A percentile compares a stretch with the other conserved stretches of the same genome.
phyloP scores from a whole-genome alignment of 2,113 vertebrate species.

The Nesoenas mayeri region DNA sequence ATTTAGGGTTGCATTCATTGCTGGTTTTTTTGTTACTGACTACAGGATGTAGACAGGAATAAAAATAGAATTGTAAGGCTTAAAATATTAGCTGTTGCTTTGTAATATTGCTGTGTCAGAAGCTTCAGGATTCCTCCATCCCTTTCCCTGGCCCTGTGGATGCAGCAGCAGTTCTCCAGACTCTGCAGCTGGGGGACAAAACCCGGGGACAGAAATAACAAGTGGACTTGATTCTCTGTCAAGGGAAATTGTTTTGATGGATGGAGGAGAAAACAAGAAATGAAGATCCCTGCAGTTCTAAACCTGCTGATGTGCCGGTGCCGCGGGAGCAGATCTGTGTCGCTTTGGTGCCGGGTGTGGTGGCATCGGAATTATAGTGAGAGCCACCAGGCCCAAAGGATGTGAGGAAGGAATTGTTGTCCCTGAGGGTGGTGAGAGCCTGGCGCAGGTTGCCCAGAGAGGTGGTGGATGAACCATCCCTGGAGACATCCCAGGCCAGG shows the following conservation, averaged over 20 bases:
- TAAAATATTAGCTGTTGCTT: not conserved
- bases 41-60: not conserved
- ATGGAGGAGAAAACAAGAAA: not conserved
- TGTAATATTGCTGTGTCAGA: not conserved
- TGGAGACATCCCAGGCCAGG: too few relatives aligned
- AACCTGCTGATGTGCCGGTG: not conserved
- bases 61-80: not conserved
- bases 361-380: not conserved
- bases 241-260: not conserved
- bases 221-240: not conserved
- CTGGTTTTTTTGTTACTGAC: not conserved
- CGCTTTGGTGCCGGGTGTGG: not conserved
- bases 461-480: too few relatives aligned
- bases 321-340: not conserved
- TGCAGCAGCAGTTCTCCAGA: not conserved
- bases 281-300: not conserved
- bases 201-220: not conserved
- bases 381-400: not conserved
- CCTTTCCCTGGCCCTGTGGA: not conserved
- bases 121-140: not conserved
- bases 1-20: not conserved
- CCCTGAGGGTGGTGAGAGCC: too few relatives aligned
- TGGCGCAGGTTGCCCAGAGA: too few relatives aligned
- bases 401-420: too few relatives aligned
- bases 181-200: not conserved